A percentile compares a stretch with the other conserved stretches of the same genome.
Conservation (phyloP, 2,797 vertebrate genomes). For the Alfaro cultratus region DNA sequence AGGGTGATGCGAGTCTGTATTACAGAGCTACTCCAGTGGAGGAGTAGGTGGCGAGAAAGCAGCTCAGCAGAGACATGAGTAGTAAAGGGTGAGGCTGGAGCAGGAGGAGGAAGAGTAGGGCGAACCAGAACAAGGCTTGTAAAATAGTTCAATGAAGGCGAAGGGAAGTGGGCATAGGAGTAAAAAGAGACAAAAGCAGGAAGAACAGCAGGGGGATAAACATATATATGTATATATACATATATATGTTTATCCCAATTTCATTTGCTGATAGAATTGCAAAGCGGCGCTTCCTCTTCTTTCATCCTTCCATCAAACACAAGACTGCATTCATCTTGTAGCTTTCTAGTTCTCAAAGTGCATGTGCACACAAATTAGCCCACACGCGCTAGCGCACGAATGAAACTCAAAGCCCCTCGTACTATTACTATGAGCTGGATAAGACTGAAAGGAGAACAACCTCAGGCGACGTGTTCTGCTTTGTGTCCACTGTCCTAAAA, state of each 20-base stretch:
- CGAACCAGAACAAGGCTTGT: slow-evolving; percentile 46
- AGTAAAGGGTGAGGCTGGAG: slow-evolving; percentile 27
- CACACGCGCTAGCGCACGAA: slow-evolving; percentile 9
- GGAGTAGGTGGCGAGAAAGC: slow-evolving; percentile 30
- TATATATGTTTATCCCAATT: slow-evolving; percentile 23
- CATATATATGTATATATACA: too few relatives aligned
- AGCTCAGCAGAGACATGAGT: slow-evolving; percentile 30
- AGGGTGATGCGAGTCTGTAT: slow-evolving; percentile 69
- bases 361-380: slow-evolving; percentile 37
- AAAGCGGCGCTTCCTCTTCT: slow-evolving; percentile 34
- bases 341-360: slow-evolving; percentile 53
- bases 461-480: slow-evolving; percentile 51
- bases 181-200: slow-evolving; percentile 31
- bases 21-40: slow-evolving; percentile 58
- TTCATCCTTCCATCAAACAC: slow-evolving; percentile 74
- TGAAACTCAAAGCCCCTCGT: slow-evolving; percentile 54
- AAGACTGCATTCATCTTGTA: slow-evolving; percentile 56
- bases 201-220: not conserved
- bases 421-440: slow-evolving; percentile 43
- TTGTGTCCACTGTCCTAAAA: slow-evolving; percentile 49
- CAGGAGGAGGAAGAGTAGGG: slow-evolving; percentile 33
- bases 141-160: slow-evolving; percentile 46
- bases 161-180: slow-evolving; percentile 55
- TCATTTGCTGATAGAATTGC: slow-evolving; percentile 35
- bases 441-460: slow-evolving; percentile 42